Conservation (phyloP, 2,888 invertebrate species). For the Spilosoma lubricipeda region DNA sequence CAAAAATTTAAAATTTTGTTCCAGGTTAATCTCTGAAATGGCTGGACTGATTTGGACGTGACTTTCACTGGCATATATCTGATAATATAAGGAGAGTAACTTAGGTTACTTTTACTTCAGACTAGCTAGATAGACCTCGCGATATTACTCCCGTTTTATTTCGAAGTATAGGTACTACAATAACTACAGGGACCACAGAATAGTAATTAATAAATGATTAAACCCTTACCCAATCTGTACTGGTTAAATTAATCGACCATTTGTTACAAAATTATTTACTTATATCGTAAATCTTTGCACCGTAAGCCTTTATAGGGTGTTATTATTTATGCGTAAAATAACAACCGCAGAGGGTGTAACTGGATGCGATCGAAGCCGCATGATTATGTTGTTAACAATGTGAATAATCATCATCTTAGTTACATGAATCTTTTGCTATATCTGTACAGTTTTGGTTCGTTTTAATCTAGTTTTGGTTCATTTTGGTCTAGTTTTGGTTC, state of each 20-base stretch:
- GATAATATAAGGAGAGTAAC: too few relatives aligned
- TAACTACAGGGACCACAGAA: too few relatives aligned
- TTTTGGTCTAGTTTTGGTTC: too few relatives aligned
- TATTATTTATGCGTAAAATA: constrained; percentile 69
- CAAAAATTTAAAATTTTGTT: too few relatives aligned
- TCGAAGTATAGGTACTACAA: too few relatives aligned
- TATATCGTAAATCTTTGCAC: constrained; percentile 11
- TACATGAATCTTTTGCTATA: constrained; percentile 21
- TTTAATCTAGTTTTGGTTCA: too few relatives aligned
- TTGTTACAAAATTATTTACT: constrained; percentile 13
- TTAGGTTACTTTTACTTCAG: too few relatives aligned
- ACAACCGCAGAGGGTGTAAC: constrained; percentile 31
- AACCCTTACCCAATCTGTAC: not conserved
- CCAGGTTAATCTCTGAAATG: too few relatives aligned
- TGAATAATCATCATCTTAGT: constrained; percentile 34
- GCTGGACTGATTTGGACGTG: too few relatives aligned
- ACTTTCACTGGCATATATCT: too few relatives aligned
- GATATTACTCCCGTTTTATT: too few relatives aligned
- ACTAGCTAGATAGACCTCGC: too few relatives aligned
- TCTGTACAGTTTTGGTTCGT: constrained; percentile 21
- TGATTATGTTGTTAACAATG: constrained; percentile 52
- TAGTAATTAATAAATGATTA: not conserved
- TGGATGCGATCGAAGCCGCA: constrained; percentile 64
- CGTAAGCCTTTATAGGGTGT: constrained; percentile 74
- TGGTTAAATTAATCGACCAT: not conserved